These are phyloP conservation scores for Plectrocnemia conspersa DNA, from an alignment of 1,140 invertebrate species.

Conservation along the genomic window DNA sequence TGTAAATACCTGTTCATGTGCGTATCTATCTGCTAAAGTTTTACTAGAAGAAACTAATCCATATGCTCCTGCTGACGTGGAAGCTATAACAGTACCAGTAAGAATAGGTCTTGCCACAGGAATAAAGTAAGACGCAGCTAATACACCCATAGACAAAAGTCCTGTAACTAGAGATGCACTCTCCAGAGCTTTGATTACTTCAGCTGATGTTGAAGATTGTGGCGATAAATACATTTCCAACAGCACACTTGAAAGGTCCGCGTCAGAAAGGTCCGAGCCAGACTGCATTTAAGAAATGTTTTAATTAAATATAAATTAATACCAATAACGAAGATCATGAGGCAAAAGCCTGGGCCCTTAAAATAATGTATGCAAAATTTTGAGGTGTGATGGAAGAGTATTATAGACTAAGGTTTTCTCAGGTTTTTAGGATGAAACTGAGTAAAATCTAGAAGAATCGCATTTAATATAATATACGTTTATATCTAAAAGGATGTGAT, in stretches of 20 bases:
- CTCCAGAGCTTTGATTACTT: constrained; percentile 5
- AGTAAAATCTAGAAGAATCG: too few relatives aligned
- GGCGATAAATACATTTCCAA: constrained; percentile 15
- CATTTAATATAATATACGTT: too few relatives aligned
- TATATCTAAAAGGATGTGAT: too few relatives aligned
- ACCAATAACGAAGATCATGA: too few relatives aligned
- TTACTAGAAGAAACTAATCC: constrained; percentile 9
- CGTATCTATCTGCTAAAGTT: constrained; percentile 22
- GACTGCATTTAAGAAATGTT: constrained; percentile 3
- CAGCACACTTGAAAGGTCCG: too few relatives aligned
- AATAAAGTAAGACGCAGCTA: constrained; percentile 21
- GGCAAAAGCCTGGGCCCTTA: too few relatives aligned
- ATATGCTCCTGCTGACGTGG: constrained; percentile 12
- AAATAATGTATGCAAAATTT: too few relatives aligned
- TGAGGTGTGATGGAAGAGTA: too few relatives aligned
- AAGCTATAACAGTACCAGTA: constrained; percentile 5
- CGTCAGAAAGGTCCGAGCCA: too few relatives aligned
- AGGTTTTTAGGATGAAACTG: too few relatives aligned
- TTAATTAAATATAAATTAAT: constrained; percentile 6
- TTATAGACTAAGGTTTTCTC: too few relatives aligned
- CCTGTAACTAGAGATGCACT: constrained; percentile 9
- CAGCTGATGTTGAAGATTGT: constrained; percentile 8
- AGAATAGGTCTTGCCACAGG: constrained; percentile 22
- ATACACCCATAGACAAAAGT: constrained; percentile 17
- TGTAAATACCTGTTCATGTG: constrained; percentile 41